Base-by-base conservation (phyloP, 1,140 invertebrate genomes). In the Caerostris extrusa region DNA sequence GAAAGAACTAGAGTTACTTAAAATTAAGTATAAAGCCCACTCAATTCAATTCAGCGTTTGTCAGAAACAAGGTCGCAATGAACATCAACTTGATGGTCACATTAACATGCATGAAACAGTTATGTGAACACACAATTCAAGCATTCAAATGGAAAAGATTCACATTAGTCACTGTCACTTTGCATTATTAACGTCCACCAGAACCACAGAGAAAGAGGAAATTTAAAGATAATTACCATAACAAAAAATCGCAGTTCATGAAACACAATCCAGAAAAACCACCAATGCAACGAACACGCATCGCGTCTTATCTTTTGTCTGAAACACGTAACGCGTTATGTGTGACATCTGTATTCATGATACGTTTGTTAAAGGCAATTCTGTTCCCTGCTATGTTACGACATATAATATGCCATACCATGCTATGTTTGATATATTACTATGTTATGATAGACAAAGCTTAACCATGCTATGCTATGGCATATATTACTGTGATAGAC, bases 231-330 rank as follows among this genome's bases (percentile, higher is more conserved):
- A 77, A 58, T 85, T 85, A 56, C 17, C 55, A 58, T 85, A 56
- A 85, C 82, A 85, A 85, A 85, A 64, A n/a, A 85, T 85, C 19
- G 19, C 10, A 10, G n/a, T 12, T 77, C 69, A 77, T 77, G 50
- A 77, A 53, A 34, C 69, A 12, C 69, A 53, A 77, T 53, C 19
- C 69, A 3, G 50, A 77, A 34, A n/a, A 56, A 17, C 55, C 55
- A 57, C 14, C 82, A 85, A 7, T 57, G 10, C 17, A 8, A 1
- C 7, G 69, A 77, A 4, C n/a, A 58, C 82, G 55, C 55, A 57
- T 17, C 7, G 14, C 6, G 19, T 10, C n/a, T 7, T 87, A 58
- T 10, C 57, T 60, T 60, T 60, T 60, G 85, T 57, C 58, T 7
- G 61, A 50, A 19, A 85, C 53, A 12, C 8, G 7, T 60, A 61